Evolutionary conservation across 2,888 invertebrate species (phyloP).

Genomic region (Tenthredo amoena): DNA sequence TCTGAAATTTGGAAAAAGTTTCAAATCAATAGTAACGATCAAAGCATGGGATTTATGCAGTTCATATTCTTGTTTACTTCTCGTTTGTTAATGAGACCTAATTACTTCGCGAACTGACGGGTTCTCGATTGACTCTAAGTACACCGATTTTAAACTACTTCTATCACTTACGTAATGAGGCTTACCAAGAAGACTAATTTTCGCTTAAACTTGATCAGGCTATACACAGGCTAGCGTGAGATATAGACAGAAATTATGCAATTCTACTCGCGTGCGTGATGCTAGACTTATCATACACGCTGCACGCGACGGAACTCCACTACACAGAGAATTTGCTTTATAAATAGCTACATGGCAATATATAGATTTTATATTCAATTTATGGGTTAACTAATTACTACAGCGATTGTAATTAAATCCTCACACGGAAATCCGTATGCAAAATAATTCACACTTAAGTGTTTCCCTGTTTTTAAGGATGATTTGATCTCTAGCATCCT

Average conservation of each 20-base stretch:
- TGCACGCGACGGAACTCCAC: slow-evolving; percentile 7
- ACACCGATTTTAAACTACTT: background rate
- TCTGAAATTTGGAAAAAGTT: background rate
- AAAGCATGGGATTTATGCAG: too few relatives aligned
- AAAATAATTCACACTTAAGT: background rate
- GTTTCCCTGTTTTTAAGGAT: background rate
- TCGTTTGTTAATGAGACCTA: background rate
- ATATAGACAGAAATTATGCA: slow-evolving; percentile 14
- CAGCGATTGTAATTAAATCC: background rate
- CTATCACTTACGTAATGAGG: background rate
- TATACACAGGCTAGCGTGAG: background rate
- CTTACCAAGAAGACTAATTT: background rate
- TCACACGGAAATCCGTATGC: background rate
- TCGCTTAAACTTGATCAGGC: slow-evolving; percentile 1
- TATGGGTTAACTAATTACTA: background rate
- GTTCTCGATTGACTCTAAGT: background rate
- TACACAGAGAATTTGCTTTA: background rate
- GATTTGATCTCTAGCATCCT: background rate
- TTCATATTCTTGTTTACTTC: background rate
- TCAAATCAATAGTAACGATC: background rate
- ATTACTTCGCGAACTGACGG: background rate
- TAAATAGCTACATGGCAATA: background rate
- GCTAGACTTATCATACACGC: background rate
- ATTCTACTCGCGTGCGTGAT: slow-evolving; percentile 20
- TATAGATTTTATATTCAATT: background rate